Base-by-base conservation (phyloP, 2,888 invertebrate genomes). In the Cephalotes varians region DNA sequence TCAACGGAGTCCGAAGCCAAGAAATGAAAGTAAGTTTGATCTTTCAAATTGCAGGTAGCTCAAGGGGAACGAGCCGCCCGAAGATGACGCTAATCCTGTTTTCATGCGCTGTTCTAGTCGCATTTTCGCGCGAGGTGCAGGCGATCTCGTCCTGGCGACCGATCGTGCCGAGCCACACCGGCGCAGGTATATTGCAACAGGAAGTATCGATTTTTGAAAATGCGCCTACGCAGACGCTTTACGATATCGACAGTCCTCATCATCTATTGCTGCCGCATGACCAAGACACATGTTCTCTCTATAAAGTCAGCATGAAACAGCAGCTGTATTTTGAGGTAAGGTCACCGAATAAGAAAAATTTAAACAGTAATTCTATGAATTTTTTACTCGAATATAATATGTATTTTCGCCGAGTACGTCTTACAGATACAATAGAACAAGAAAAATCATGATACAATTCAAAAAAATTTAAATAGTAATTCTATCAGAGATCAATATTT, bases 271-370 rank as follows among this genome's bases (percentile, higher is more conserved):
- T 18, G 7, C 72, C 81, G 9, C 90, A 90, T 12, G 85, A 93
- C 1, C 93, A 95, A 67, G 96, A 97, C 90, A 94, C 95, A 2
- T 97, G 97, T 93, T 96, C 96, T 84, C 95, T 97, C 7, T 96
- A 97, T 94, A 97, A 97, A 92, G 96, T 96, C 37, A 95, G 95
- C 10, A 96, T 97, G 88, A 96, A 96, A 90, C 96, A 97, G 91
- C 97, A 97, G 86, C 95, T 97, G 18, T 96, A 95, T 82, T 95
- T 95, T 73, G 95, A 95, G 95, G 95, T 95, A 89, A 90, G n/a
- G 54, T 21, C 21, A 15, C 1, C 25, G 37, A 49, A 15, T n/a
- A n/a, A n/a, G n/a, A n/a, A n/a, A n/a, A n/a, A n/a, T n/a, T n/a
- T n/a, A n/a, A n/a, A n/a, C n/a, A n/a, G n/a, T n/a, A n/a, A n/a